Evolutionary conservation across 2,888 invertebrate genomes (phyloP).

Genomic region (Thymelicus acteon): DNA sequence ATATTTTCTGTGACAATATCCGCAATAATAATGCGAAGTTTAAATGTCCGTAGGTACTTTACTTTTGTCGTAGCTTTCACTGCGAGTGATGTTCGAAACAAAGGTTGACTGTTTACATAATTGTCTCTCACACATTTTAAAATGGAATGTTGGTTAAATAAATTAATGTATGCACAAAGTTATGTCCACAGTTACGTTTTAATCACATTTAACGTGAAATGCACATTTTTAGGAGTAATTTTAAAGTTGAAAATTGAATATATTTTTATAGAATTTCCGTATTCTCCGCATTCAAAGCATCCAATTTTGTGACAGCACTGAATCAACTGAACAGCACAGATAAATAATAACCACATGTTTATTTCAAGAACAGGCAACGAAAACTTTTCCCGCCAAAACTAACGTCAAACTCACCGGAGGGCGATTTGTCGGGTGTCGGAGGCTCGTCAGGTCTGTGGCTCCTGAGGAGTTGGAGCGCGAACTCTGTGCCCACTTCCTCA

Average conservation of each 20-base stretch:
- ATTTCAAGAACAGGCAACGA: neutral
- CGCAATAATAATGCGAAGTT: no score
- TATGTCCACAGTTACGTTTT: no score
- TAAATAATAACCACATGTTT: neutral
- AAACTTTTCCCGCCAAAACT: slow-evolving; percentile 45
- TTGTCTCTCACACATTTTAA: neutral
- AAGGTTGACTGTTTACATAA: neutral
- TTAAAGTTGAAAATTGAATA: no score
- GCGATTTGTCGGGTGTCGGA: slow-evolving; percentile 64
- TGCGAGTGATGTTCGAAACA: neutral
- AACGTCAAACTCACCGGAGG: slow-evolving; percentile 60
- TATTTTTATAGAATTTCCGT: no score
- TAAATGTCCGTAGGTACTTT: no score
- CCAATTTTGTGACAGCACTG: no score
- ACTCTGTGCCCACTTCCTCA: slow-evolving; percentile 80
- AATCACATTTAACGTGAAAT: no score
- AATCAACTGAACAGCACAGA: neutral
- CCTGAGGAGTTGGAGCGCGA: slow-evolving; percentile 68
- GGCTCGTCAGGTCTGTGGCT: slow-evolving; percentile 52
- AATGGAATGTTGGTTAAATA: neutral
- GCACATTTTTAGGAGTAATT: no score
- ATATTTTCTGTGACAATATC: no score
- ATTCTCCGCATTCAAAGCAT: no score
- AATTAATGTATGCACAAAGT: no score
- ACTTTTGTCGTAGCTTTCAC: neutral